Conservation (phyloP, 2,888 invertebrate genomes). For the Dioctria rufipes region DNA sequence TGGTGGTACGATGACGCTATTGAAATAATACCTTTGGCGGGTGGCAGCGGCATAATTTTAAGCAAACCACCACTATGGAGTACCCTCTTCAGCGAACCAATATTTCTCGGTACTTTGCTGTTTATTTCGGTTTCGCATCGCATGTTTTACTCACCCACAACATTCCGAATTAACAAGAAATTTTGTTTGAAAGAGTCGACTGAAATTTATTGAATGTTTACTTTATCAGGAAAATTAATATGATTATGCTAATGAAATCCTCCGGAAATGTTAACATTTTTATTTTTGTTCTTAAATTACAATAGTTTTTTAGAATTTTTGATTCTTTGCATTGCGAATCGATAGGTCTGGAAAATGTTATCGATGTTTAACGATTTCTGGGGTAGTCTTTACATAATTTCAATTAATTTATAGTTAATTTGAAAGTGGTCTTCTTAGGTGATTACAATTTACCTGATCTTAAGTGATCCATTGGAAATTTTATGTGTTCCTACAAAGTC, state of each 20-base stretch:
- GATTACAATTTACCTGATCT: no score
- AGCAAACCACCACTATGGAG: no score
- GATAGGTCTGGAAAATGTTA: no score
- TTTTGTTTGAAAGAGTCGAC: not conserved
- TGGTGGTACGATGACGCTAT: not conserved
- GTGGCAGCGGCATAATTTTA: not conserved
- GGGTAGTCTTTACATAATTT: no score
- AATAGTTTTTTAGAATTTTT: no score
- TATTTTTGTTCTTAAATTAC: not conserved
- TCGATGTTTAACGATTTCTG: no score
- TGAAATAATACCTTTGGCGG: not conserved
- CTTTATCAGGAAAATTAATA: not conserved
- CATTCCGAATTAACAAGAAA: not conserved
- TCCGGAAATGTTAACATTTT: not conserved
- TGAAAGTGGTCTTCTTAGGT: no score
- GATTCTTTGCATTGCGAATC: no score
- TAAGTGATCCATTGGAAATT: no score
- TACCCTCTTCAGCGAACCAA: not conserved
- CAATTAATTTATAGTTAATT: no score
- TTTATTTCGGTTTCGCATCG: conserved; percentile 9
- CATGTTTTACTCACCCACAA: not conserved
- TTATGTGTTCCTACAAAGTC: no score
- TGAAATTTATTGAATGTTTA: conserved; percentile 10
- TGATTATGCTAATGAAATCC: conserved; percentile 2
- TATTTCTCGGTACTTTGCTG: not conserved